These are phyloP conservation scores for Cataglyphis cursor DNA, from an alignment of 2,888 invertebrate genomes.

Conservation along the genomic window DNA sequence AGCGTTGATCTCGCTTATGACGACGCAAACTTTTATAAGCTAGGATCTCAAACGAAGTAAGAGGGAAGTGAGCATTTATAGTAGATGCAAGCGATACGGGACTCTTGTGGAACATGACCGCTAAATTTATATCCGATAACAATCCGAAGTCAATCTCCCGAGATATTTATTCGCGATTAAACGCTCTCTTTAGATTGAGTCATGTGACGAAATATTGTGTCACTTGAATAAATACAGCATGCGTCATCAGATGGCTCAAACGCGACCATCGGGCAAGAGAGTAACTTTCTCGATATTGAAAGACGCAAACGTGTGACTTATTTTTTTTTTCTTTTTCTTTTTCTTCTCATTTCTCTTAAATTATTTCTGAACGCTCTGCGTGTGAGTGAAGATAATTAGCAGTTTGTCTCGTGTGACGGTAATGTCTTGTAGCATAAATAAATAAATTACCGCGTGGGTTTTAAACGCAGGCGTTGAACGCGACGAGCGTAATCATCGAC, in stretches of 20 bases:
- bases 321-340: background rate
- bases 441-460: constrained; percentile 34
- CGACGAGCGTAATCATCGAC: constrained; percentile 46
- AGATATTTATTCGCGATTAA: background rate
- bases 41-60: background rate
- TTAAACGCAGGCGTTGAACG: constrained; percentile 39
- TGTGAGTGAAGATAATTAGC: constrained; percentile 31
- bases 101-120: background rate
- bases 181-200: background rate
- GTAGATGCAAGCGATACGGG: background rate
- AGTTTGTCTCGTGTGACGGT: constrained; percentile 1
- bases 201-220: background rate
- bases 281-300: background rate
- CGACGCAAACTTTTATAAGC: constrained; percentile 33
- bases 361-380: background rate
- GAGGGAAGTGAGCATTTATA: background rate
- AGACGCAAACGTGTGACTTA: background rate
- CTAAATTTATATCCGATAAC: background rate
- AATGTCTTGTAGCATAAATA: constrained; percentile 24
- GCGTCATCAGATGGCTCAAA: background rate
- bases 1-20: constrained; percentile 40
- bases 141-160: background rate
- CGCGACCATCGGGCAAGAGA: background rate
- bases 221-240: background rate
- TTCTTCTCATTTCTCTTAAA: background rate